These are phyloP conservation scores for Nibea coibor DNA, from an alignment of 2,113 vertebrate genomes.

Conservation along the genomic window DNA sequence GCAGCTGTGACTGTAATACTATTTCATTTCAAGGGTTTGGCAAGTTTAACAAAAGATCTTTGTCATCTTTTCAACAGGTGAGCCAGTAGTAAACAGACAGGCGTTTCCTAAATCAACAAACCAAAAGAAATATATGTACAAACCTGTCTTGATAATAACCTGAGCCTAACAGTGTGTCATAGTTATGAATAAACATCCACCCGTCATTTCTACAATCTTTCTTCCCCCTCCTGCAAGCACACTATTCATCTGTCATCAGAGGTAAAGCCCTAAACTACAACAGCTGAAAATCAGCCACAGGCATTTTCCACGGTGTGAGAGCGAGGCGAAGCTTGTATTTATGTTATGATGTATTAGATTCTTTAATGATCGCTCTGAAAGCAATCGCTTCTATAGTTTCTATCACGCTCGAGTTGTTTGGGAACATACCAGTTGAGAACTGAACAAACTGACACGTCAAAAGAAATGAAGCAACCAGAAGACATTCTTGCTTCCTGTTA, in stretches of 20 bases:
- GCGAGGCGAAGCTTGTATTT: constrained; percentile 43
- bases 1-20: constrained; percentile 17
- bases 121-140: constrained; percentile 7
- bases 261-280: constrained; percentile 35
- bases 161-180: not conserved
- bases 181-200: constrained; percentile 24
- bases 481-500: not conserved
- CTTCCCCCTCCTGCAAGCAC: constrained; percentile 1
- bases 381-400: not conserved
- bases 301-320: constrained; percentile 54
- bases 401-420: constrained; percentile 22
- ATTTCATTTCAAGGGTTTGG: constrained; percentile 30
- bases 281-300: constrained; percentile 52
- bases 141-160: constrained; percentile 44
- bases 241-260: constrained; percentile 53
- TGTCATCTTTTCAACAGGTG: constrained; percentile 34
- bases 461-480: not conserved
- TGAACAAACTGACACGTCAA: constrained; percentile 6
- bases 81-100: constrained; percentile 34
- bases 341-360: constrained; percentile 51
- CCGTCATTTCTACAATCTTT: constrained; percentile 14
- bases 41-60: constrained; percentile 46
- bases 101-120: constrained; percentile 57
- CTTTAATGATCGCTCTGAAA: constrained; percentile 52
- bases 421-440: not conserved